Evolutionary conservation across 2,888 invertebrate genomes (phyloP).

Genomic region (Rhimphoctona megacephalus): DNA sequence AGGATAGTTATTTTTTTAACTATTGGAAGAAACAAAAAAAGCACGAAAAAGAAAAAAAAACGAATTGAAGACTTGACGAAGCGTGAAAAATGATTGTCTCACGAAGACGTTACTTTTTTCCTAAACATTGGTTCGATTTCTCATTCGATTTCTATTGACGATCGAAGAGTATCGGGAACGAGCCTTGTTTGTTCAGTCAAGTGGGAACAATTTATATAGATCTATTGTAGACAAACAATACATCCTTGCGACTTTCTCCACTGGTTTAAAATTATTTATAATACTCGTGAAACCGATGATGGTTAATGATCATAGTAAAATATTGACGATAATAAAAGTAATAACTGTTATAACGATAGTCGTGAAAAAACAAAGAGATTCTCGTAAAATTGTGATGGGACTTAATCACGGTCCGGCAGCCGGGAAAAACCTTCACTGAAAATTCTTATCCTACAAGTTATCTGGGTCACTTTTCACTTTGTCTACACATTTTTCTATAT

Average conservation of each 20-base stretch:
- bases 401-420: slow-evolving; percentile 29
- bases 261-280: background rate
- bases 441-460: slow-evolving; percentile 24
- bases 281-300: slow-evolving; percentile 3
- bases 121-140: background rate
- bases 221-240: background rate
- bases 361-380: background rate
- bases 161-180: background rate
- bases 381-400: slow-evolving; percentile 41
- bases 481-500: background rate
- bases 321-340: slow-evolving; percentile 28
- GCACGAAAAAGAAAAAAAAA: slow-evolving; percentile 10
- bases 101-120: background rate
- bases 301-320: background rate
- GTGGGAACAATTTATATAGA: background rate
- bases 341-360: background rate
- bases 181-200: slow-evolving; percentile 10
- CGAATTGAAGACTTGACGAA: slow-evolving; percentile 24
- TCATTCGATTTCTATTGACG: slow-evolving; percentile 26
- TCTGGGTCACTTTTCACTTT: slow-evolving; percentile 58
- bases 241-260: background rate
- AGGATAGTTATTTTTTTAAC: background rate
- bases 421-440: slow-evolving; percentile 52
- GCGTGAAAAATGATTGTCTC: slow-evolving; percentile 2
- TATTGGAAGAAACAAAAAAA: background rate